Percentiles rank a stretch among this genome's conserved stretches.
Conservation (phyloP, 2,888 invertebrate genomes). For the Lasius platythorax region DNA sequence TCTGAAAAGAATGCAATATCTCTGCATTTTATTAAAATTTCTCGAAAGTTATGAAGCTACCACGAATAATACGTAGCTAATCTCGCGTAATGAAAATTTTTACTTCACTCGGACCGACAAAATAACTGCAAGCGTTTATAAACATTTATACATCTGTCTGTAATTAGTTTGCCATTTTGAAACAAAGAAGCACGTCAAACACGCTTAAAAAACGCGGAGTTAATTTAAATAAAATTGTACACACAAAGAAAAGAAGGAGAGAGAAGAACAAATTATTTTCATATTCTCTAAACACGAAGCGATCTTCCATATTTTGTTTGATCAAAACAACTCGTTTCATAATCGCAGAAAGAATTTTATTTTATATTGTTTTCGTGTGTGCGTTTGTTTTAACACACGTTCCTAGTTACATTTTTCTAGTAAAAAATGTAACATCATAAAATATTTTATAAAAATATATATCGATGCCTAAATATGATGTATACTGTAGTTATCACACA, state of each 20-base stretch:
- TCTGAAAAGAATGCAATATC: not conserved
- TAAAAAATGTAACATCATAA: not conserved
- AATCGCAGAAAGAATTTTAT: not conserved
- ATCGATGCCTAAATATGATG: too few species aligned
- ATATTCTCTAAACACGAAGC: not conserved
- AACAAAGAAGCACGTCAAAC: not conserved
- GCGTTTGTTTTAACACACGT: too few species aligned
- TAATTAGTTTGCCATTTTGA: not conserved
- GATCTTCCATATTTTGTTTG: not conserved
- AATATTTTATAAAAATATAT: too few species aligned
- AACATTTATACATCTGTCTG: not conserved
- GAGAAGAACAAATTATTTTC: constrained; percentile 8
- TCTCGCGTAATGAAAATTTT: constrained; percentile 18
- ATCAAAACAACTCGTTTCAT: not conserved
- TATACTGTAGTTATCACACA: too few species aligned
- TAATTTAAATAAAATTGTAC: not conserved
- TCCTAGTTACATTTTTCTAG: not conserved
- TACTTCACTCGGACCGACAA: not conserved
- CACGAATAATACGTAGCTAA: constrained; percentile 6
- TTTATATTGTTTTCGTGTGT: not conserved
- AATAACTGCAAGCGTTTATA: not conserved
- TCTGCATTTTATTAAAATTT: not conserved
- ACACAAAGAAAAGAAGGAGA: not conserved
- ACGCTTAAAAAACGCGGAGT: not conserved
- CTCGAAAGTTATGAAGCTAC: not conserved